Evolutionary conservation across 1,140 invertebrate genomes (phyloP), one percentile per base, ranked within the genome.

Genomic region (Calycopis cecrops): DNA sequence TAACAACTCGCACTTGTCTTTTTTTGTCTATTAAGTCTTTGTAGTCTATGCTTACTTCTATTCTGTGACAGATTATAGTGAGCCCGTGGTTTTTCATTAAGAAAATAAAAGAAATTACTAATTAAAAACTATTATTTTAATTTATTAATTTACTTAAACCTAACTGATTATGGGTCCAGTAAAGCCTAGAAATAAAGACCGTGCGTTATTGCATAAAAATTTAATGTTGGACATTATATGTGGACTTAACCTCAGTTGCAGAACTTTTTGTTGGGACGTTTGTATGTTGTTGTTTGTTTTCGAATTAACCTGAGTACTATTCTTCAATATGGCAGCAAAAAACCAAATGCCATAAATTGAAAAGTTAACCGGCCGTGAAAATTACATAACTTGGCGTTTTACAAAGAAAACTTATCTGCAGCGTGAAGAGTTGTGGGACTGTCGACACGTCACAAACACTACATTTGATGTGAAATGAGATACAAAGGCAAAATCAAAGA

Each of bases 401-500:
- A 49, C 49, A 1, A 11, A 51, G 2, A 34, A 57, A 37, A 57
- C 55, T 1, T 57, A 57, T 17, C 33, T 57, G 21, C 1, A 57
- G 35, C 55, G 52, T 33, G 49, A 57, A 35, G 55, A 57, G 14
- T 48, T 57, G 9, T 57, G 55, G 55, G 33, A 57, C 10, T 59
- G 28, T 54, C 9, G 50, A 40, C 7, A 0, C 4, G 16, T 18
- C 4, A 8, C 14, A n/a, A 12, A 37, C 11, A n/a, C n/a, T n/a
- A n/a, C n/a, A 17, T 9, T 18, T 9, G 33, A 50, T 4, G 7
- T 14, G 16, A 50, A 35, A 8, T 14, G 8, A 4, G 50, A 52
- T 9, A 38, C 10, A 4, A 52, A 52, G 4, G 50, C 50, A 4
- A 52, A 16, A 52, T 2, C 50, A 7, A 52, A 52, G 12, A 38